These are phyloP conservation scores for Acanthurus leucopareius DNA, from an alignment of 2,797 vertebrate species.

Conservation along the genomic window DNA sequence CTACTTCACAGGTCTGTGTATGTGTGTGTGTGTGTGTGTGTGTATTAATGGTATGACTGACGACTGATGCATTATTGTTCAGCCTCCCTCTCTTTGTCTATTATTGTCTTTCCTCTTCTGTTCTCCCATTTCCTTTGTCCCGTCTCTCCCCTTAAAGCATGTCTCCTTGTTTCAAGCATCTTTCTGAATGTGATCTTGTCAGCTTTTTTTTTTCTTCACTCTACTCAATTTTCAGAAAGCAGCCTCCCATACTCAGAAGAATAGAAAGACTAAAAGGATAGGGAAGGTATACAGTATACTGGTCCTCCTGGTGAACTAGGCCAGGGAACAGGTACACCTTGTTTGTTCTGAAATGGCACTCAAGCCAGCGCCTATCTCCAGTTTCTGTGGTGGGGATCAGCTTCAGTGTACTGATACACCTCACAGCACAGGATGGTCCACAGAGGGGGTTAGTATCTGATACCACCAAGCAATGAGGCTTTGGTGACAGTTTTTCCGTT, in stretches of 20 bases:
- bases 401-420: conserved; percentile 51
- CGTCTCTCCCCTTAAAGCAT: background rate
- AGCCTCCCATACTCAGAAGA: conserved; percentile 12
- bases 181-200: conserved; percentile 11
- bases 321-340: conserved; percentile 16
- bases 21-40: conserved; percentile 4
- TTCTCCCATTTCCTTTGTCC: conserved; percentile 4
- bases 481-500: conserved; percentile 27
- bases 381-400: conserved; percentile 48
- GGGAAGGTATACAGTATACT: background rate
- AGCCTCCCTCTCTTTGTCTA: conserved; percentile 9
- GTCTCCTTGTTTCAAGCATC: conserved; percentile 30
- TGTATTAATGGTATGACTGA: conserved; percentile 14
- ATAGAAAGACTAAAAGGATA: background rate
- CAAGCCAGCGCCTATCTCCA: conserved; percentile 57
- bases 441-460: conserved; percentile 52
- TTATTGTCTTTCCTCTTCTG: background rate
- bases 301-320: conserved; percentile 19
- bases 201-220: conserved; percentile 5
- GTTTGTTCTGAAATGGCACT: conserved; percentile 59
- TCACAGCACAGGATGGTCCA: conserved; percentile 45
- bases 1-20: conserved; percentile 23
- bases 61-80: conserved; percentile 26
- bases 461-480: conserved; percentile 34
- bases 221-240: conserved; percentile 13